Base-by-base conservation (phyloP, 2,888 invertebrate species). In the Zaprionus lineosus region DNA sequence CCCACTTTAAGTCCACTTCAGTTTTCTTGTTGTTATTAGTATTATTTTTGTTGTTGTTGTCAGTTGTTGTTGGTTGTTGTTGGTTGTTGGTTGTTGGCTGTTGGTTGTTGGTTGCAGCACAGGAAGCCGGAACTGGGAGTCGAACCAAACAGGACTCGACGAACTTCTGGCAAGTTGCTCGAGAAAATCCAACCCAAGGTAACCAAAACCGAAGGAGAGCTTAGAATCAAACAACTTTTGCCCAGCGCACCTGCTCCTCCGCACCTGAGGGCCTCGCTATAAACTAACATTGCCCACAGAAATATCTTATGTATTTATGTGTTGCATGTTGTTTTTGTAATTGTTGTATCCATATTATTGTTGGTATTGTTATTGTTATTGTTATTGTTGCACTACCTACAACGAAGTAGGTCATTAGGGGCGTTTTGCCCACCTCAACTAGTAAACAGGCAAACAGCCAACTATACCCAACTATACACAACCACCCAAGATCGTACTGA, bases 321-420 rank as follows among this genome's bases (percentile, higher is more conserved):
- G 33, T 14, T 59, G 50, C 44, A 48, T 40, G 50, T 55, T 21
- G 55, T 9, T 41, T 24, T 41, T 21, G 7, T 3, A 7, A 8
- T 21, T 1, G 31, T 37, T n/a, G n/a, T n/a, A n/a, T n/a, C n/a
- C n/a, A n/a, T n/a, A n/a, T n/a, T n/a, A n/a, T 8, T 28, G 19
- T 31, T 39, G 47, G 44, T 46, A 7, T 51, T 46, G 34, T 64
- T 59, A 44, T 40, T 58, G 47, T 62, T 47, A 21, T 12, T 67
- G 57, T 66, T 76, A 43, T 55, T 55, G 37, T 12, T 29, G 29
- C 40, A 51, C 43, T 64, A n/a, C n/a, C n/a, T n/a, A n/a, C n/a
- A n/a, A n/a, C n/a, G 71, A 78, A 84, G 84, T 78, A 82, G 78
- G 78, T 78, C 84, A 78, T 84, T 78, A 84, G 82, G 82, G 78